A percentile compares a stretch with the other conserved stretches of the same genome.
phyloP scores from a whole-genome alignment of 2,113 vertebrate species.

The Hemiscyllium ocellatum region DNA sequence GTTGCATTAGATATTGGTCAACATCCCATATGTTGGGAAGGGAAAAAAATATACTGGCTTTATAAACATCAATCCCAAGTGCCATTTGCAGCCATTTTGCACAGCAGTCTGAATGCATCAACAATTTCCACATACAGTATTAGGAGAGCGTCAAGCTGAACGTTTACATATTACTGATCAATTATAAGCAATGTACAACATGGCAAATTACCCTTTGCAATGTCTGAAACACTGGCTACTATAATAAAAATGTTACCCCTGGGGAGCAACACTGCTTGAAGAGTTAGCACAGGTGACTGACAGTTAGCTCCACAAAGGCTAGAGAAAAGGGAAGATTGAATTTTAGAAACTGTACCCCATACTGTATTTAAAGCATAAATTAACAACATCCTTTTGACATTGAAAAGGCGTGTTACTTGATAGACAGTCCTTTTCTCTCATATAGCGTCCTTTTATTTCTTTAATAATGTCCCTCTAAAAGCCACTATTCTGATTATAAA shows the following conservation, averaged over 20 bases:
- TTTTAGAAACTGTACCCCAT: neutral
- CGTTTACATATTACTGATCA: neutral
- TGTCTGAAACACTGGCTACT: neutral
- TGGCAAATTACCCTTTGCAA: neutral
- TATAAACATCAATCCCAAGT: neutral
- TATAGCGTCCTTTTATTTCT: neutral
- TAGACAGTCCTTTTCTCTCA: too few species aligned
- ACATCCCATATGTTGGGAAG: neutral
- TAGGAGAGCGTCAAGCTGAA: neutral
- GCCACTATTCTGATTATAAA: neutral
- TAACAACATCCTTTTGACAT: neutral
- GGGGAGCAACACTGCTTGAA: neutral
- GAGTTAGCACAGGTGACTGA: neutral
- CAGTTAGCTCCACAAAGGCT: neutral
- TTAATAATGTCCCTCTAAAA: neutral
- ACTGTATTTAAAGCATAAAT: neutral
- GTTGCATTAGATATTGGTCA: neutral
- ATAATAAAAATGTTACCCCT: neutral
- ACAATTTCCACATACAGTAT: neutral
- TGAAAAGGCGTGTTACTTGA: neutral
- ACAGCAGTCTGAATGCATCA: neutral
- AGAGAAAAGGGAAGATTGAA: neutral
- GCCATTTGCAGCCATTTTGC: neutral
- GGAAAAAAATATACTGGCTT: neutral
- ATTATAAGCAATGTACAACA: neutral